Conservation (phyloP, 2,888 invertebrate genomes). For the Omphaloscelis lunosa region DNA sequence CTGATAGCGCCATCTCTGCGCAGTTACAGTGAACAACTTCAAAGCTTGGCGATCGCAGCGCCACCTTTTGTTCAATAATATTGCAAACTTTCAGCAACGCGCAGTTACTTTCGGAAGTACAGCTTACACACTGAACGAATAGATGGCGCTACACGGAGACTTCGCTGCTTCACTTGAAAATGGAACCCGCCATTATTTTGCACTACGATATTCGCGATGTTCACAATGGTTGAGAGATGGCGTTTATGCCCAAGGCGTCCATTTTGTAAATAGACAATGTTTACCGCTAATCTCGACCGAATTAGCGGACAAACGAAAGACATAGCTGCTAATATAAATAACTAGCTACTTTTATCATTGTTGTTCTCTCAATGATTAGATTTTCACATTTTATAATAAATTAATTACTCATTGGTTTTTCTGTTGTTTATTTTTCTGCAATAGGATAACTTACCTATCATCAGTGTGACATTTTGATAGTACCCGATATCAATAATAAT, state of each 20-base stretch:
- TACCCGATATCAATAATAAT: not conserved
- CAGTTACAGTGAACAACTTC: not conserved
- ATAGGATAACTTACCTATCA: not conserved
- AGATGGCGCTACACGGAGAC: slow-evolving; percentile 49
- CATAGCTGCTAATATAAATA: not conserved
- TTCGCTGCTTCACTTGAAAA: slow-evolving; percentile 6
- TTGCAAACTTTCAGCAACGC: not conserved
- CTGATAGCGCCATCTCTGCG: slow-evolving; percentile 48
- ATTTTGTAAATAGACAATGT: slow-evolving; percentile 66
- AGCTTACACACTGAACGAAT: slow-evolving; percentile 16
- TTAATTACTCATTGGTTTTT: slow-evolving; percentile 18
- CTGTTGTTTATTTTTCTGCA: slow-evolving; percentile 31
- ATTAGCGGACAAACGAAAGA: slow-evolving; percentile 37
- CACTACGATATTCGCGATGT: slow-evolving; percentile 56
- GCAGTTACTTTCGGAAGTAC: not conserved
- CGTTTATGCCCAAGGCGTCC: slow-evolving; percentile 57
- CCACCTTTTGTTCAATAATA: slow-evolving; percentile 35
- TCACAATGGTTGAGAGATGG: slow-evolving; percentile 64
- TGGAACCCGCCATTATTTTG: slow-evolving; percentile 35
- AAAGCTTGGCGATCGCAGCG: not conserved
- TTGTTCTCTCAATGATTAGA: slow-evolving; percentile 14
- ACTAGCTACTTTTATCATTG: slow-evolving; percentile 8
- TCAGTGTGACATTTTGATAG: slow-evolving; percentile 1
- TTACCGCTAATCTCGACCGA: slow-evolving; percentile 56
- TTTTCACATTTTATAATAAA: slow-evolving; percentile 11